Conservation (phyloP, 2,888 invertebrate genomes). For the Suillia variegata region DNA sequence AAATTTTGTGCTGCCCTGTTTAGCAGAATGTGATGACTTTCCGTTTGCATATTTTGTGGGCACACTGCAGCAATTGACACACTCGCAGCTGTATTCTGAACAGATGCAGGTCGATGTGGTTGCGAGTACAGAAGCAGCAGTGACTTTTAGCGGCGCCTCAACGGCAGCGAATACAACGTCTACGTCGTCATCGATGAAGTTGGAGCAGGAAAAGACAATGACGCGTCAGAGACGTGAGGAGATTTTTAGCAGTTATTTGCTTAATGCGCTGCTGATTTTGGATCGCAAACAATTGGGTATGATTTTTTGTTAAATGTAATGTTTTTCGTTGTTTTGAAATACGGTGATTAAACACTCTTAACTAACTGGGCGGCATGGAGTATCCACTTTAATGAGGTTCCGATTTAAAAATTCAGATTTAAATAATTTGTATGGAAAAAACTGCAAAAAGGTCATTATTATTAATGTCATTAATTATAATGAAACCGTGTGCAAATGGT, state of each 20-base stretch:
- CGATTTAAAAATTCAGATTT: too few species aligned
- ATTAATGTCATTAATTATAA: too few species aligned
- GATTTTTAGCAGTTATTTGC: slow-evolving; percentile 51
- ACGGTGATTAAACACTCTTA: too few species aligned
- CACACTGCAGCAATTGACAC: slow-evolving; percentile 55
- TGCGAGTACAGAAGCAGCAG: slow-evolving; percentile 16
- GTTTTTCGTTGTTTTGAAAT: too few species aligned
- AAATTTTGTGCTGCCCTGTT: slow-evolving; percentile 72
- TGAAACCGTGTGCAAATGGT: too few species aligned
- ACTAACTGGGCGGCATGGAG: too few species aligned
- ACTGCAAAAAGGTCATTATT: too few species aligned
- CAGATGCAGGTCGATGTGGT: slow-evolving; percentile 36
- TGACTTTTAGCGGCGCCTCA: slow-evolving; percentile 26
- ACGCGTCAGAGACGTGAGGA: slow-evolving; percentile 18
- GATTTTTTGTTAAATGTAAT: too few species aligned
- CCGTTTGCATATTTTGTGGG: slow-evolving; percentile 64
- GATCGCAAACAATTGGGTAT: slow-evolving; percentile 55
- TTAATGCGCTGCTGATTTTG: slow-evolving; percentile 56
- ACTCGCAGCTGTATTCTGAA: slow-evolving; percentile 11
- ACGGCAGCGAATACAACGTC: too few species aligned
- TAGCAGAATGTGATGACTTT: slow-evolving; percentile 64
- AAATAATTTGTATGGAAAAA: too few species aligned
- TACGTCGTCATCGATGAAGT: slow-evolving; percentile 8
- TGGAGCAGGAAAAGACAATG: slow-evolving; percentile 16
- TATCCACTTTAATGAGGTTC: too few species aligned